Base-by-base conservation (phyloP, 2,113 vertebrate genomes). In the Miniopterus natalensis region DNA sequence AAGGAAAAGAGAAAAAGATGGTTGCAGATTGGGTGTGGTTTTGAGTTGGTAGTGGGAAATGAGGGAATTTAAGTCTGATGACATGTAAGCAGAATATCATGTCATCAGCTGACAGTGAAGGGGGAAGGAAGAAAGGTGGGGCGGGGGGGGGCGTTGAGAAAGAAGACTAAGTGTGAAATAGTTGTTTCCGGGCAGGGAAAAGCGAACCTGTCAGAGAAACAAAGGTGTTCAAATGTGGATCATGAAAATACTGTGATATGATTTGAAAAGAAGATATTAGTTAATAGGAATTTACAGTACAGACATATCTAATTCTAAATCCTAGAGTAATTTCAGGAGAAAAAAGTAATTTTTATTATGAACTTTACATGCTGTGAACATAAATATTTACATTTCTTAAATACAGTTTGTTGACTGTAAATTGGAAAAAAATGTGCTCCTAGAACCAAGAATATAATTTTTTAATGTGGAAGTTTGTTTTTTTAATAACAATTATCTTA, bases 391-490 rank as follows among this genome's bases (percentile, higher is more conserved):
- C n/a, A 36, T 53, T 55, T 91, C 29, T 87, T 49, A 68, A 88
- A 66, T 80, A 31, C 3, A 59, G 11, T 88, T 59, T 45, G 2
- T 63, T 55, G 6, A 42, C 42, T 68, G 17, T 42, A 59, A 92
- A 61, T 81, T 93, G 47, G 29, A 47, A 8, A 4, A 7, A 51
- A 83, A 68, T 75, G 29, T 42, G 49, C 49, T 53, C 75, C 59
- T 68, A 53, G 27, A 83, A 95, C 21, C n/a, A 95, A 61, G 53
- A 71, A 71, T 11, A 86, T 92, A 84, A 49, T 59, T 66, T 74
- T 73, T 95, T 87, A 40, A 70, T 92, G 15, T n/a, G 10, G 45
- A 59, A 61, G n/a, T 6, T 49, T 23, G n/a, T 66, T 49, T 70
- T 18, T 42, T 53, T 15, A 51, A 11, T 70, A 53, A 61, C 8